A percentile compares a stretch with the other conserved stretches of the same genome.
Evolutionary conservation across 2,797 vertebrate species (phyloP).

Genomic region (Phylloscopus collybita): DNA sequence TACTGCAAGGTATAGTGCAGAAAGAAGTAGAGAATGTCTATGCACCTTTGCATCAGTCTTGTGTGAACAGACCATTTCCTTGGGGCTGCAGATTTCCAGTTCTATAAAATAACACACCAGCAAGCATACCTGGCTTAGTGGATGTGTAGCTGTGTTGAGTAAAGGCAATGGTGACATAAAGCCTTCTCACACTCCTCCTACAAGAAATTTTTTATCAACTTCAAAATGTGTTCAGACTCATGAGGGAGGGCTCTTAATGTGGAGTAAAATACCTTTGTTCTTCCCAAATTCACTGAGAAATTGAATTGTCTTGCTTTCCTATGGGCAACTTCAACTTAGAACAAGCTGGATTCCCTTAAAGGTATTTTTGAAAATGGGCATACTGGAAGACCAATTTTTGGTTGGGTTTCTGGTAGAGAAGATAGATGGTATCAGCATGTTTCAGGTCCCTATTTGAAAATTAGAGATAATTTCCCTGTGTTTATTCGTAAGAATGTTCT

Average conservation of each 20-base stretch:
- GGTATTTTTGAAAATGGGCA: neutral
- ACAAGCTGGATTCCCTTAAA: neutral
- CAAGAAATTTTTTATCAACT: neutral
- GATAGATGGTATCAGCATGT: neutral
- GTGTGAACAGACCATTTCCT: neutral
- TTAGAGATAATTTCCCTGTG: neutral
- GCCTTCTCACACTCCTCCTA: neutral
- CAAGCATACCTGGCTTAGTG: neutral
- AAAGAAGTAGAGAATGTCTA: neutral
- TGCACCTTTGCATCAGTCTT: neutral
- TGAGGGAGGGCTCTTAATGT: neutral
- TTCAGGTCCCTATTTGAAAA: neutral
- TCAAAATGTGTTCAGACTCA: neutral
- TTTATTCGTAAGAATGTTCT: rapidly evolving
- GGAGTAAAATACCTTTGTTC: neutral
- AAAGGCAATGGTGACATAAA: neutral
- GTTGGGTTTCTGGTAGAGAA: neutral
- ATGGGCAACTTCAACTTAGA: neutral
- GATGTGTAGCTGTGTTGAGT: neutral
- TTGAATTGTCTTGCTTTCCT: neutral
- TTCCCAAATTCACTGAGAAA: neutral
- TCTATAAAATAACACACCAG: neutral
- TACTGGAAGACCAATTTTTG: neutral
- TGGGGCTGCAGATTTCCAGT: neutral
- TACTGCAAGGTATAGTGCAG: neutral